Evolutionary conservation across 1,140 invertebrate species (phyloP).

Genomic region (Triops cancriformis): DNA sequence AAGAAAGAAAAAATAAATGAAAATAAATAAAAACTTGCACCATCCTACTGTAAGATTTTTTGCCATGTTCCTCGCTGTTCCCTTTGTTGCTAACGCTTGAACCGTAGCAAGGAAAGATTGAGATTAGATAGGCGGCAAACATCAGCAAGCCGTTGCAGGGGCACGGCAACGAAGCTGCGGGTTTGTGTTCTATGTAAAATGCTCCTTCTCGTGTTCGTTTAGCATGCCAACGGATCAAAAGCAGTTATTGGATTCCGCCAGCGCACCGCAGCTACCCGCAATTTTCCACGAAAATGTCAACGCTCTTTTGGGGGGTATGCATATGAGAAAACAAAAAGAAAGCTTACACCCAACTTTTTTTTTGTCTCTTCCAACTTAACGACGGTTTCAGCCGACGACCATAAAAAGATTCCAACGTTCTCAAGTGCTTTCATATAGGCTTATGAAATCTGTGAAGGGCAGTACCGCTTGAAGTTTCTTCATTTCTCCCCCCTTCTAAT

Average conservation of each 20-base stretch:
- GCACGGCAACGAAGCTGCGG: not conserved
- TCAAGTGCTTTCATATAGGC: no score
- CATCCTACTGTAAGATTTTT: not conserved
- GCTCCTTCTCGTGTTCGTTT: not conserved
- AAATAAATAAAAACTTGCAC: not conserved
- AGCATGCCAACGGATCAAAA: slow-evolving; percentile 13
- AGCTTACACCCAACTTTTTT: not conserved
- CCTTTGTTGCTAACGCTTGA: not conserved
- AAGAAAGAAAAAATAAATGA: no score
- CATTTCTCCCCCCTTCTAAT: no score
- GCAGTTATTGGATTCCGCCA: slow-evolving; percentile 1
- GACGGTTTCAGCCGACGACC: not conserved
- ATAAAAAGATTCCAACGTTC: no score
- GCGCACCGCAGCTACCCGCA: not conserved
- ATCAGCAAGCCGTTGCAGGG: not conserved
- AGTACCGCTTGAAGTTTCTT: no score
- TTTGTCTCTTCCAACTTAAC: not conserved
- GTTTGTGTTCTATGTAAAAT: not conserved
- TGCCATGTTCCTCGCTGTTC: not conserved
- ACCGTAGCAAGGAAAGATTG: not conserved
- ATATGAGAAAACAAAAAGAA: not conserved
- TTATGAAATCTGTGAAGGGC: no score
- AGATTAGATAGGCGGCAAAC: slow-evolving; percentile 13
- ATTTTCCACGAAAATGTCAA: slow-evolving; percentile 10
- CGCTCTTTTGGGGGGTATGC: not conserved